Evolutionary conservation across 2,888 invertebrate species (phyloP), one percentile per base, ranked within the genome.

Genomic region (Drosophila meridionalis): DNA sequence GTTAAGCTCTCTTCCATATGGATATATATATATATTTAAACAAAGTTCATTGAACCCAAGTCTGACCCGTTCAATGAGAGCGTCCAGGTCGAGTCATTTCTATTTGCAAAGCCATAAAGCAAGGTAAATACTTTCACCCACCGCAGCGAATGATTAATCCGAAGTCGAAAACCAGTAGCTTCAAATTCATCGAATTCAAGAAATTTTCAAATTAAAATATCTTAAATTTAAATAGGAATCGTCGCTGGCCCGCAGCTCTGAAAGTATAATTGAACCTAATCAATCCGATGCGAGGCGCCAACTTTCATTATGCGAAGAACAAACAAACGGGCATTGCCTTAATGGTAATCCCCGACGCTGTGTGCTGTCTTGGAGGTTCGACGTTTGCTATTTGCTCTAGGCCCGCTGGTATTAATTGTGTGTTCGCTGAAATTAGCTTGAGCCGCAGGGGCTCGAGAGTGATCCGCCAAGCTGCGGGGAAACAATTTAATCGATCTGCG

Each of bases 61-160:
- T 40, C 42, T 65, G 30, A 50, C 32, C 50, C 38, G 30, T 28
- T 40, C 20, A 69, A 40, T 65, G 38, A 38, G 59, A 20, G 12
- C 40, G 40, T 20, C 28, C 40, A 26, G 36, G 20, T 34, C 20
- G 30, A 14, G 8, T 48, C 42, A 52, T 61, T 64, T 70, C 48
- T 57, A 62, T 71, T 75, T 40, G 48, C 57, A 30, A 55, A 55
- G n/a, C 40, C 58, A 32, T 45, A 14, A 0, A n/a, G 57, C 43
- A 73, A 55, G 32, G 42, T 57, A 61, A 72, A 81, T 87, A 84
- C 87, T 85, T 85, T 85, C 85, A 78, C 89, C 80, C 72, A 61
- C 69, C 50, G 71, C 60, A 69, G 36, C 43, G 32, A 45, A 57
- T 80, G 81, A 88, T 81, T 77, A 74, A 86, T 79, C 70, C 53